Percentiles rank a stretch among this genome's conserved stretches.
Evolutionary conservation across 2,888 invertebrate genomes (phyloP).

Genomic region (Acronicta aceris): DNA sequence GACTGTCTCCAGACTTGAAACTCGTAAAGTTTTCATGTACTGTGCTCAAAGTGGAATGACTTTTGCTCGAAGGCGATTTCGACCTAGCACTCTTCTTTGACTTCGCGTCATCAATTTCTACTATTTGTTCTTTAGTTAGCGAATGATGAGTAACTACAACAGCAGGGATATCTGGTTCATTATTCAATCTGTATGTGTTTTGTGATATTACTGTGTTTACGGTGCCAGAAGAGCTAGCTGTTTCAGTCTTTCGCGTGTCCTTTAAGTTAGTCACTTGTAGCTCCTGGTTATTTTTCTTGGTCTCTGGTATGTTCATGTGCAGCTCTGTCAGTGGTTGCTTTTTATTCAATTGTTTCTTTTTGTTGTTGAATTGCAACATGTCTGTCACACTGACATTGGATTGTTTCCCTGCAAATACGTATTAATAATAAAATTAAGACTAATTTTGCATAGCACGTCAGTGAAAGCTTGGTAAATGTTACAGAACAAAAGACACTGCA

Average conservation of each 20-base stretch:
- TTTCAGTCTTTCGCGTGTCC: constrained; percentile 71
- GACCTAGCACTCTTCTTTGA: constrained; percentile 65
- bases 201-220: constrained; percentile 74
- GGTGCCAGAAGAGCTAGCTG: constrained; percentile 75
- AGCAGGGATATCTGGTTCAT: constrained; percentile 63
- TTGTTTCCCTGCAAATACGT: constrained; percentile 73
- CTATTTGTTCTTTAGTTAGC: constrained; percentile 31
- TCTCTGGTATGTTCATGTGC: constrained; percentile 71
- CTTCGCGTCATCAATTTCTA: constrained; percentile 46
- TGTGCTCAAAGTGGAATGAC: constrained; percentile 78
- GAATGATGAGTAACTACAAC: constrained; percentile 65
- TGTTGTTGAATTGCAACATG: constrained; percentile 73
- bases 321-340: constrained; percentile 76
- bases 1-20: constrained; percentile 77
- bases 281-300: constrained; percentile 58
- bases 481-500: not conserved
- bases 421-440: not conserved
- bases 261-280: constrained; percentile 68
- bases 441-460: not conserved
- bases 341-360: constrained; percentile 61
- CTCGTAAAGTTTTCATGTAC: constrained; percentile 78
- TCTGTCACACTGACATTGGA: constrained; percentile 78
- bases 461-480: not conserved
- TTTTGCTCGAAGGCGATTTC: constrained; percentile 79
- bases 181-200: constrained; percentile 63